Conservation (phyloP, 92 coral and sea anemone genomes). For the Parazoanthus darwini region DNA sequence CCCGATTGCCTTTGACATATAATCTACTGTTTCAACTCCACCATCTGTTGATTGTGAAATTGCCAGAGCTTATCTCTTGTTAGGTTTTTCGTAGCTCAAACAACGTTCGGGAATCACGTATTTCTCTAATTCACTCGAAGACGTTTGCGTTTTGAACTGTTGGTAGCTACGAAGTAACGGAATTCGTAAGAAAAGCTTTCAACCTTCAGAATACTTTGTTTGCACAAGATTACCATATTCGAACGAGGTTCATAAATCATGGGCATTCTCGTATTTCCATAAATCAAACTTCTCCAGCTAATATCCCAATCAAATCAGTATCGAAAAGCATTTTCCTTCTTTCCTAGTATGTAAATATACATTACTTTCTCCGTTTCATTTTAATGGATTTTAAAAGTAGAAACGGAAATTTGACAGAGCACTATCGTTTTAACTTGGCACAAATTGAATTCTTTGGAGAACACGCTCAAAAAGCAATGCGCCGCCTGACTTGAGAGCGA, state of each 20-base stretch:
- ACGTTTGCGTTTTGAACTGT: background rate
- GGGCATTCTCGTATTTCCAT: background rate
- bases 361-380: background rate
- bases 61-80: conserved; percentile 10
- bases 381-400: background rate
- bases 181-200: conserved; percentile 2
- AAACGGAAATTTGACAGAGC: background rate
- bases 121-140: background rate
- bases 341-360: background rate
- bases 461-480: background rate
- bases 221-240: background rate
- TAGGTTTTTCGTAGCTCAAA: background rate
- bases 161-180: background rate
- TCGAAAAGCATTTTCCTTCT: background rate
- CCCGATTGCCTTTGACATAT: conserved; percentile 18
- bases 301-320: background rate
- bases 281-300: too few species aligned
- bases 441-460: conserved; percentile 12
- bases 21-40: conserved; percentile 5
- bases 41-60: conserved; percentile 34
- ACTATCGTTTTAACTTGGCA: conserved; percentile 3
- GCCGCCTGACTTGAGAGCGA: background rate
- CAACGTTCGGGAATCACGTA: background rate
- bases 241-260: background rate
- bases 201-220: background rate